Conservation (phyloP, 2,113 vertebrate genomes). For the Syrmaticus mikado region DNA sequence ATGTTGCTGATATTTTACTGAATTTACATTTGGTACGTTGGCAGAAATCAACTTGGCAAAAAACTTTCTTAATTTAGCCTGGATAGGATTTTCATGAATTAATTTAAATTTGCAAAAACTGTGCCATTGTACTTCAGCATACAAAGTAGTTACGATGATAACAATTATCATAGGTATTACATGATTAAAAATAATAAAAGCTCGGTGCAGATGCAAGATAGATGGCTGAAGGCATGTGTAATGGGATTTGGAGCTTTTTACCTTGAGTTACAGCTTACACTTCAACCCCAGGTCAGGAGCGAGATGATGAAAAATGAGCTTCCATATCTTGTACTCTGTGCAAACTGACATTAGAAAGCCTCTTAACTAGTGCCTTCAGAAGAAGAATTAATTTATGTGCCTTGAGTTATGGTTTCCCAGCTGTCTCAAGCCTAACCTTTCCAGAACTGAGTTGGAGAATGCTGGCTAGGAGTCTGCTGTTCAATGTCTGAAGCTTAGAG, state of each 20-base stretch:
- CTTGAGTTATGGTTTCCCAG: neutral
- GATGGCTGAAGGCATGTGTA: neutral
- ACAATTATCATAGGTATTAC: neutral
- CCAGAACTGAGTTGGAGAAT: neutral
- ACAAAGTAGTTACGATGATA: neutral
- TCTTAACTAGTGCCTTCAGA: neutral
- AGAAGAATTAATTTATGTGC: neutral
- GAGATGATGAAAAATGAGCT: neutral
- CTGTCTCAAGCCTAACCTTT: neutral
- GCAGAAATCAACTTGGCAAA: neutral
- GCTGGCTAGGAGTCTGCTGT: neutral
- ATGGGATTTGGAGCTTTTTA: conserved; percentile 37
- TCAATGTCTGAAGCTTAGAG: neutral
- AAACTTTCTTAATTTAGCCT: neutral
- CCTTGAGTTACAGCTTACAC: neutral
- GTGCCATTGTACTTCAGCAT: neutral
- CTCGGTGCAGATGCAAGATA: neutral
- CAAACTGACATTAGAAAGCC: neutral
- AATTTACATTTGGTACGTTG: conserved; percentile 22
- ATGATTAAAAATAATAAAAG: conserved; percentile 5
- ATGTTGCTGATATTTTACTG: neutral
- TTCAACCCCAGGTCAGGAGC: neutral
- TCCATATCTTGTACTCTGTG: neutral
- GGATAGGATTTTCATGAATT: neutral
- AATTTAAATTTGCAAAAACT: neutral